Percentiles rank a stretch among this genome's conserved stretches.
Evolutionary conservation across 2,797 vertebrate species (phyloP).

Genomic region (Coccyzus lansbergi): DNA sequence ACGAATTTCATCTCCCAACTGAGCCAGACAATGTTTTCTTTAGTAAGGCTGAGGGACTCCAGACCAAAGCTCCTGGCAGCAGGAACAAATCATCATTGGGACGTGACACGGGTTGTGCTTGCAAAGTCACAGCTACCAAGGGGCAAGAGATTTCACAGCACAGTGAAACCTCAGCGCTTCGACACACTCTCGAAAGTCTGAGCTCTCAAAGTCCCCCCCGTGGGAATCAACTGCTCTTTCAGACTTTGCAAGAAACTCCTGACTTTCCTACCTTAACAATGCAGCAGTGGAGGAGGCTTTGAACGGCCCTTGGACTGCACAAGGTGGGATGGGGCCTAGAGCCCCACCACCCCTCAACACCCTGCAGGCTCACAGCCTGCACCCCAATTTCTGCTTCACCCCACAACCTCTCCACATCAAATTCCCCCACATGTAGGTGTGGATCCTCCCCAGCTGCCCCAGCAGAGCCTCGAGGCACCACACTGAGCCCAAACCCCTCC

Average conservation of each 20-base stretch:
- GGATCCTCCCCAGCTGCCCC: not conserved
- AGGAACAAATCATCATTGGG: not conserved
- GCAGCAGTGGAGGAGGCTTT: not conserved
- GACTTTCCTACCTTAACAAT: too few relatives aligned
- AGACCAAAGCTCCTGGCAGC: rapidly evolving
- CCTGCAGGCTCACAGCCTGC: not conserved
- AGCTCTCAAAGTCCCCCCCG: not conserved
- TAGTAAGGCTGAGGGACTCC: not conserved
- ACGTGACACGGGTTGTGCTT: rapidly evolving
- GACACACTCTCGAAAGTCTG: not conserved
- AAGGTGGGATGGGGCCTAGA: not conserved
- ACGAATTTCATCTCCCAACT: not conserved
- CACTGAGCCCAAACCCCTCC: not conserved
- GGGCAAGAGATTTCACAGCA: not conserved
- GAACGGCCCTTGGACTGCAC: not conserved
- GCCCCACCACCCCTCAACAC: not conserved
- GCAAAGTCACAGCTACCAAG: not conserved
- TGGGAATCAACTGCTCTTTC: rapidly evolving
- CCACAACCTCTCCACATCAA: not conserved
- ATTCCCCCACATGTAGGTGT: rapidly evolving
- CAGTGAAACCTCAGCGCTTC: not conserved
- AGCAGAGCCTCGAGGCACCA: not conserved
- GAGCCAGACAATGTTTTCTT: too few relatives aligned
- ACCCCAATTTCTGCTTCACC: not conserved
- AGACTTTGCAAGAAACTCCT: not conserved